Conservation (phyloP, 1,140 invertebrate genomes). For the Lanistes nyassanus region DNA sequence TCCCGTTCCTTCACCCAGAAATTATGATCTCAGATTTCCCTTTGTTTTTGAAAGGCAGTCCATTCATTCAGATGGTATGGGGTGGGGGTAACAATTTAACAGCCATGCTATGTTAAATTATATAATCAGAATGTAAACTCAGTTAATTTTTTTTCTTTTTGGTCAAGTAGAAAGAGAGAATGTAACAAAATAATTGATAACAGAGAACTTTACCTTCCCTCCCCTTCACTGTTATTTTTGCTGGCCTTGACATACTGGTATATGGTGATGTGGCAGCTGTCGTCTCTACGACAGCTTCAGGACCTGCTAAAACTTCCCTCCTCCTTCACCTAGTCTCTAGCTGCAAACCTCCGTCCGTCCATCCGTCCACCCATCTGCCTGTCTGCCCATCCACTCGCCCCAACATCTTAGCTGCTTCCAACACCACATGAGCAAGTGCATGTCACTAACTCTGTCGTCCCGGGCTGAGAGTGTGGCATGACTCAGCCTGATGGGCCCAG, state of each 20-base stretch:
- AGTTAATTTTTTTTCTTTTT: not conserved
- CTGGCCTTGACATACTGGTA: not conserved
- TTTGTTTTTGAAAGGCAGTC: too few relatives aligned
- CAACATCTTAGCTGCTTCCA: too few relatives aligned
- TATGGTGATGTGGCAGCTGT: slow-evolving; percentile 21
- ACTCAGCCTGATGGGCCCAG: too few relatives aligned
- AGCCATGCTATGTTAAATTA: too few relatives aligned
- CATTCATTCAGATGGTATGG: too few relatives aligned
- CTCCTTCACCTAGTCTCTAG: slow-evolving; percentile 4
- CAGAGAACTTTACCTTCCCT: not conserved
- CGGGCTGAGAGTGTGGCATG: too few relatives aligned
- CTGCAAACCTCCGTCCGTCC: slow-evolving; percentile 19
- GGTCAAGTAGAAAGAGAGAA: not conserved
- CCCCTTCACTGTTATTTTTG: not conserved
- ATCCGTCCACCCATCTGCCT: slow-evolving; percentile 6
- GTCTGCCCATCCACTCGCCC: not conserved
- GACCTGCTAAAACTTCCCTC: slow-evolving; percentile 6
- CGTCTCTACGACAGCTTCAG: slow-evolving; percentile 18
- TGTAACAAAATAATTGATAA: not conserved
- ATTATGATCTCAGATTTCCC: too few relatives aligned
- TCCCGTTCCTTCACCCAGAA: too few relatives aligned
- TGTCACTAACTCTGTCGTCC: too few relatives aligned
- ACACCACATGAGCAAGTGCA: too few relatives aligned
- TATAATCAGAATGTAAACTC: not conserved
- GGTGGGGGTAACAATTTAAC: too few relatives aligned